Evolutionary conservation across 2,888 invertebrate species (phyloP).

Genomic region (Diaperis boleti): DNA sequence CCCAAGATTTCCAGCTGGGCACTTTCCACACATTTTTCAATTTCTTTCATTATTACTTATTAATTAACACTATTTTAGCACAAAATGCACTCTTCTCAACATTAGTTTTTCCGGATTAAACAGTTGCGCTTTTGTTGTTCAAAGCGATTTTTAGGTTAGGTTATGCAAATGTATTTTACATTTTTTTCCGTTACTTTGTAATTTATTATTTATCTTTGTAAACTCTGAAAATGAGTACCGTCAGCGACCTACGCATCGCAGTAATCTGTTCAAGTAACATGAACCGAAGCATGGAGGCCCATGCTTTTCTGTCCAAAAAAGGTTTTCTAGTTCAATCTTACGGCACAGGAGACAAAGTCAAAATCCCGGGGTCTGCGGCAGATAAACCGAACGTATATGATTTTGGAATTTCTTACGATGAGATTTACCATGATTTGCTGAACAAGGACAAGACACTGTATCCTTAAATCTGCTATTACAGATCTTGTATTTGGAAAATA

Average conservation of each 20-base stretch:
- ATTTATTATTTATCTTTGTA: neutral
- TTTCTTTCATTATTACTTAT: constrained; percentile 79
- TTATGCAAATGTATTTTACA: constrained; percentile 13
- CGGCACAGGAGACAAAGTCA: constrained; percentile 95
- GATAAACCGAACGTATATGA: constrained; percentile 98
- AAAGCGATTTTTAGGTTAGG: neutral
- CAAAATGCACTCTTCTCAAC: constrained; percentile 70
- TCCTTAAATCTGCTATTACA: constrained; percentile 25
- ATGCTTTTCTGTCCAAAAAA: constrained; percentile 96
- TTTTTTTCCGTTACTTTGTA: constrained; percentile 68
- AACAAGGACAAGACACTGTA: constrained; percentile 91
- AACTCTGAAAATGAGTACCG: constrained; percentile 20
- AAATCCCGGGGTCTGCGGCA: constrained; percentile 93
- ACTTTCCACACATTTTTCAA: neutral
- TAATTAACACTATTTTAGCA: constrained; percentile 90
- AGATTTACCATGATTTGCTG: constrained; percentile 93
- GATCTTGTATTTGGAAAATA: neutral
- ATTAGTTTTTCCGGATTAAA: neutral
- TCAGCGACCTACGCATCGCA: constrained; percentile 79
- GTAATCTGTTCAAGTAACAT: constrained; percentile 99
- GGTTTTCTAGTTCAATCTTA: constrained; percentile 96
- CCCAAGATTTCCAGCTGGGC: neutral
- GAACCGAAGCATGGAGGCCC: constrained; percentile 99
- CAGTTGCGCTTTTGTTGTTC: neutral
- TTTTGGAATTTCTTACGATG: constrained; percentile 95